Percentiles rank a stretch among this genome's conserved stretches.
Conservation (phyloP, 1,140 invertebrate species). For the Schlechtendalia chinensis region DNA sequence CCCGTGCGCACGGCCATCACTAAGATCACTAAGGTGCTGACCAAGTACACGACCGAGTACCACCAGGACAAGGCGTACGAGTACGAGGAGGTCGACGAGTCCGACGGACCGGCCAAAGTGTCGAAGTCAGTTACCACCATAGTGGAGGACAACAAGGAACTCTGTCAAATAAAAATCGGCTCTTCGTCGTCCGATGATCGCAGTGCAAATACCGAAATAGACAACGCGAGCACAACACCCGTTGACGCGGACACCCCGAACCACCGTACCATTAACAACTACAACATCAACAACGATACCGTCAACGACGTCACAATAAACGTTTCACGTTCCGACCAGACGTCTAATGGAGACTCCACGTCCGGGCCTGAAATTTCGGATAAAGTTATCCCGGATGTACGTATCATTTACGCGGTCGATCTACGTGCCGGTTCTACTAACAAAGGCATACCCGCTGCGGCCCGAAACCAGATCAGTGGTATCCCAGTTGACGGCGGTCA, state of each 20-base stretch:
- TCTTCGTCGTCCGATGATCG: no score
- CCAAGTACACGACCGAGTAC: not conserved
- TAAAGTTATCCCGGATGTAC: no score
- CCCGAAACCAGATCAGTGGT: no score
- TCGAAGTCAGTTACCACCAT: not conserved
- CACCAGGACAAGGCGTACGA: not conserved
- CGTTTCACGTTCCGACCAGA: not conserved
- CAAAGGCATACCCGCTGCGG: no score
- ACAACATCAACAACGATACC: not conserved
- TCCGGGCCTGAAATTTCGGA: no score
- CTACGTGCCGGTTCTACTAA: no score
- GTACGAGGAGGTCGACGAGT: not conserved
- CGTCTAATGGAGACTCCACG: not conserved
- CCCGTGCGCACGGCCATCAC: not conserved
- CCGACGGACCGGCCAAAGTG: not conserved
- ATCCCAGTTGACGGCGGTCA: no score
- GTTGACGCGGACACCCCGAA: not conserved
- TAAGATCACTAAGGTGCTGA: conserved; percentile 18
- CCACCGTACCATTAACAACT: not conserved
- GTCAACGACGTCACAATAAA: not conserved
- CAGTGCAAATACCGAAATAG: no score
- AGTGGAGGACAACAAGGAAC: conserved; percentile 19
- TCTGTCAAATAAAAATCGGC: not conserved
- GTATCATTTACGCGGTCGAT: no score
- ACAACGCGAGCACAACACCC: no score